Percentiles rank a stretch among this genome's conserved stretches.
These are phyloP conservation scores for Dascyllus trimaculatus DNA, from an alignment of 2,113 vertebrate genomes.

Conservation along the genomic window DNA sequence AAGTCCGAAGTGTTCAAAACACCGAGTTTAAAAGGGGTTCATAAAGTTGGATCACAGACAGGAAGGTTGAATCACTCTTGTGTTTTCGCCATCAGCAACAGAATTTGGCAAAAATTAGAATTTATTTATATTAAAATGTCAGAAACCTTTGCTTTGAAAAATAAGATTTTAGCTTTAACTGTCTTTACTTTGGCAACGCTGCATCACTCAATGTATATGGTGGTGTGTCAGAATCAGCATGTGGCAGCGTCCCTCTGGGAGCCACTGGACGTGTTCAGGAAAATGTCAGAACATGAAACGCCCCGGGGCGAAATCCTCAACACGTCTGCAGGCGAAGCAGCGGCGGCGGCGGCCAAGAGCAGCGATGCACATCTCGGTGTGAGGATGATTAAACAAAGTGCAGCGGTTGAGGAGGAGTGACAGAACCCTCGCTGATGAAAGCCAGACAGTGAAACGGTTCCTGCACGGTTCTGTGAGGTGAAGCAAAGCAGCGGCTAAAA, in stretches of 20 bases:
- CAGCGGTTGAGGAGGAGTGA: slow-evolving; percentile 51
- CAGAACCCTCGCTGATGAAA: slow-evolving; percentile 61
- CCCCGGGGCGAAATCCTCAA: slow-evolving; percentile 1
- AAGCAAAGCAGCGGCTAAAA: slow-evolving; percentile 69
- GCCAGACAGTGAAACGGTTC: slow-evolving; percentile 62
- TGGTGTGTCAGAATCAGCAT: slow-evolving; percentile 25
- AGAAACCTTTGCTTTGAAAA: slow-evolving; percentile 37
- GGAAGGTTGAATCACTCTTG: slow-evolving; percentile 21
- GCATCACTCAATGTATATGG: slow-evolving; percentile 16
- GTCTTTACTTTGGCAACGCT: slow-evolving; percentile 28
- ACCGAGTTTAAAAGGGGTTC: slow-evolving; percentile 36
- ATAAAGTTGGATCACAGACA: slow-evolving; percentile 31
- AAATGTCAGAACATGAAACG: slow-evolving; percentile 46
- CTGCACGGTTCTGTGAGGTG: slow-evolving; percentile 60
- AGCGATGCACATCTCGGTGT: slow-evolving; percentile 34
- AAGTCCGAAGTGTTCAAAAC: slow-evolving; percentile 32
- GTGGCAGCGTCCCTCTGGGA: slow-evolving; percentile 17
- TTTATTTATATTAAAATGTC: slow-evolving; percentile 27
- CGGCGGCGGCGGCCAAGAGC: slow-evolving; percentile 25
- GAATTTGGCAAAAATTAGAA: slow-evolving; percentile 19
- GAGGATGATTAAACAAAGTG: slow-evolving; percentile 62
- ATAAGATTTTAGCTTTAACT: slow-evolving; percentile 22
- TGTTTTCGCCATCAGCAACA: slow-evolving; percentile 37
- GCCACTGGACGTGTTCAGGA: slow-evolving; percentile 4
- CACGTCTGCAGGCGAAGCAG: slow-evolving; percentile 25